These are phyloP conservation scores for Pectinophora gossypiella DNA, from an alignment of 1,140 invertebrate species.

Conservation along the genomic window DNA sequence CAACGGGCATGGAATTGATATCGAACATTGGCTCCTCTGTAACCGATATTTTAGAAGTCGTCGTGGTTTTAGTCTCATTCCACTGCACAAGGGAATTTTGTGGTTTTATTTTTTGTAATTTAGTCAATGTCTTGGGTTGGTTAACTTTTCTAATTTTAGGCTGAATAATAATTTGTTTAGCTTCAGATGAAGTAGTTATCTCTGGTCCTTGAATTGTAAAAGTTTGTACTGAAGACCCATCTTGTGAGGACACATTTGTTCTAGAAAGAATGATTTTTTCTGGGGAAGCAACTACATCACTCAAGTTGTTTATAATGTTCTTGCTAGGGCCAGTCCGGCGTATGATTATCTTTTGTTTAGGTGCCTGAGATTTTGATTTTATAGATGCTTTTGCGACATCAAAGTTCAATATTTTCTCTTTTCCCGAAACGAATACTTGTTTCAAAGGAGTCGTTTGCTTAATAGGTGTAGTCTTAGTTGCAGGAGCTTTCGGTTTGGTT, in stretches of 20 bases:
- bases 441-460: slow-evolving; percentile 34
- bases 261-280: slow-evolving; percentile 67
- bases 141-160: slow-evolving; percentile 52
- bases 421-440: slow-evolving; percentile 49
- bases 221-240: slow-evolving; percentile 58
- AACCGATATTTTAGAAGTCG: slow-evolving; percentile 17
- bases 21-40: slow-evolving; percentile 80
- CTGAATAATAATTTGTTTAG: slow-evolving; percentile 56
- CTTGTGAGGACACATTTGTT: slow-evolving; percentile 38
- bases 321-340: slow-evolving; percentile 49
- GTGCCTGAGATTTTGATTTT: slow-evolving; percentile 43
- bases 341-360: slow-evolving; percentile 71
- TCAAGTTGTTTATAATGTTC: slow-evolving; percentile 49
- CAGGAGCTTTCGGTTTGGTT: slow-evolving; percentile 35
- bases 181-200: slow-evolving; percentile 23
- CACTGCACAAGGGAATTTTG: slow-evolving; percentile 30
- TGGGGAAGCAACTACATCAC: slow-evolving; percentile 31
- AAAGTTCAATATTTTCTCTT: slow-evolving; percentile 71
- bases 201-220: slow-evolving; percentile 62
- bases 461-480: slow-evolving; percentile 37
- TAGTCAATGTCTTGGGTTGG: slow-evolving; percentile 42
- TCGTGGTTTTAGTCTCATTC: slow-evolving; percentile 31
- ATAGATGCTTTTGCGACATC: slow-evolving; percentile 49
- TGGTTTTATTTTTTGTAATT: slow-evolving; percentile 54
- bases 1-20: slow-evolving; percentile 84